Evolutionary conservation across 2,888 invertebrate genomes (phyloP).

Genomic region (Pharmacophagus antenor): DNA sequence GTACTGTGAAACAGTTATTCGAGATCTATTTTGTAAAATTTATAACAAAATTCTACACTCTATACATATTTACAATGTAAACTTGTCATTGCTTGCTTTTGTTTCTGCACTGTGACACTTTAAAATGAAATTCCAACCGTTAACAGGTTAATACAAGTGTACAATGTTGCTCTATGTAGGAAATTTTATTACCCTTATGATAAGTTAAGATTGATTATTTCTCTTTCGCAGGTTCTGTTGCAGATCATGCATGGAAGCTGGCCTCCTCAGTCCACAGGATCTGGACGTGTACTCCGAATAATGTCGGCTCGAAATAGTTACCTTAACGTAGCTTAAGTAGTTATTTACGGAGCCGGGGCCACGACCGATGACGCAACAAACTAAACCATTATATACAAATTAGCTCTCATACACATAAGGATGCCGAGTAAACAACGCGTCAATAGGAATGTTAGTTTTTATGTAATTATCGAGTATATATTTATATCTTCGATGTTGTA

Average conservation of each 20-base stretch:
- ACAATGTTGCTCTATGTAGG: background rate
- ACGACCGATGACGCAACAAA: slow-evolving; percentile 24
- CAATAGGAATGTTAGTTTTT: background rate
- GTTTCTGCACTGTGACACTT: too few relatives aligned
- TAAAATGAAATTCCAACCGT: too few relatives aligned
- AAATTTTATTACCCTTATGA: too few relatives aligned
- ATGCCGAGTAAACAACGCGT: too few relatives aligned
- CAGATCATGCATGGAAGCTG: slow-evolving; percentile 93
- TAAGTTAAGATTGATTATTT: background rate
- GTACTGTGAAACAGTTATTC: too few relatives aligned
- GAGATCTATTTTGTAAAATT: too few relatives aligned
- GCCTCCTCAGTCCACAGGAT: slow-evolving; percentile 80
- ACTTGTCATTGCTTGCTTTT: too few relatives aligned
- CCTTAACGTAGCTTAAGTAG: slow-evolving; percentile 19
- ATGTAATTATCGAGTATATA: background rate
- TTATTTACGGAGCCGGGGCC: slow-evolving; percentile 21
- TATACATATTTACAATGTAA: too few relatives aligned
- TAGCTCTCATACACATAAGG: background rate
- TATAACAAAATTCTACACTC: too few relatives aligned
- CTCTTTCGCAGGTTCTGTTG: slow-evolving; percentile 89
- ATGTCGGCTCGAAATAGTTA: slow-evolving; percentile 14
- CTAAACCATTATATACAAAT: background rate
- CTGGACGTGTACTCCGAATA: slow-evolving; percentile 35
- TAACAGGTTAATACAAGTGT: too few relatives aligned
- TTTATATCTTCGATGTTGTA: slow-evolving; percentile 23